A percentile compares a stretch with the other conserved stretches of the same genome.
Conservation (phyloP, 2,797 vertebrate genomes). For the Acanthurus lineatus region DNA sequence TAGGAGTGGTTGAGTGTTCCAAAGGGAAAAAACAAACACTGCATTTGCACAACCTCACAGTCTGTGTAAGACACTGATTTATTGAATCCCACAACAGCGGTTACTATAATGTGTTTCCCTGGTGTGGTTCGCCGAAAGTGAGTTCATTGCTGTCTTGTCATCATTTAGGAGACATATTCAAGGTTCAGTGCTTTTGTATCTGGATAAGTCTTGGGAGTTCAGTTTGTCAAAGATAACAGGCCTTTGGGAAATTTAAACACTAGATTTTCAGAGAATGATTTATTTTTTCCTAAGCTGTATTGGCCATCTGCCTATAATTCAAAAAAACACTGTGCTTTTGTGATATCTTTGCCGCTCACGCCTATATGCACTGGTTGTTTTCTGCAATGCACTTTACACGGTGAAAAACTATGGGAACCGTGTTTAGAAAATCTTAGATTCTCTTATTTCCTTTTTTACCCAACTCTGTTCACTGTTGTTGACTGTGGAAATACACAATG, state of each 20-base stretch:
- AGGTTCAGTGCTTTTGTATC: background rate
- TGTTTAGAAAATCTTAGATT: too few species aligned
- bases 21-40: slow-evolving; percentile 60
- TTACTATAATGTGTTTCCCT: slow-evolving; percentile 42
- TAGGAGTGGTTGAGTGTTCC: slow-evolving; percentile 35
- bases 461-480: too few species aligned
- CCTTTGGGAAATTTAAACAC: slow-evolving; percentile 13
- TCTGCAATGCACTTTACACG: too few species aligned
- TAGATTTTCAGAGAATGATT: background rate
- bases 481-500: too few species aligned
- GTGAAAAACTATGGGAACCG: too few species aligned
- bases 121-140: slow-evolving; percentile 30
- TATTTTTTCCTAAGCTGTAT: background rate
- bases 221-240: slow-evolving; percentile 5
- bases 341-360: too few species aligned
- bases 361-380: too few species aligned
- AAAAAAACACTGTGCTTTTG: too few species aligned
- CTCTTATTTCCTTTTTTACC: too few species aligned
- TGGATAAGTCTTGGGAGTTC: background rate
- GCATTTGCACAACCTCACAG: slow-evolving; percentile 38
- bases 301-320: background rate
- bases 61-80: slow-evolving; percentile 40
- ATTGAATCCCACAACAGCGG: slow-evolving; percentile 33
- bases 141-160: slow-evolving; percentile 18
- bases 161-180: slow-evolving; percentile 27